Evolutionary conservation across 1,140 invertebrate genomes (phyloP).

Genomic region (Acromyrmex charruanus): DNA sequence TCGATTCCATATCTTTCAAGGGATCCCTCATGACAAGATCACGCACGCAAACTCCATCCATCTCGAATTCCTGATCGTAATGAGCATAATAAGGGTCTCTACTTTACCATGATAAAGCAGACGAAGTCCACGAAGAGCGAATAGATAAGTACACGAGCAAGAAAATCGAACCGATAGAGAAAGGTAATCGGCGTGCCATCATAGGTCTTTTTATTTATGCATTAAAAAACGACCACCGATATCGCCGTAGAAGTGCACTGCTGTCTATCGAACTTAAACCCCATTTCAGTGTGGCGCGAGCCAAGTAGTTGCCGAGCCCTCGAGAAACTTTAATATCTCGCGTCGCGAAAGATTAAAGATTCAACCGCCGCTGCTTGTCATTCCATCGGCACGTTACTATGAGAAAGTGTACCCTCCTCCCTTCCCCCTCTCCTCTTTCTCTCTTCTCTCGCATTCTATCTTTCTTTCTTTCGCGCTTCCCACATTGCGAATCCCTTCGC

Average conservation of each 20-base stretch:
- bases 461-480: background rate
- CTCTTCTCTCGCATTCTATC: background rate
- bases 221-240: constrained; percentile 73
- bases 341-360: constrained; percentile 81
- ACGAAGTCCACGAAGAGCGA: background rate
- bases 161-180: background rate
- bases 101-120: constrained; percentile 15
- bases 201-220: constrained; percentile 73
- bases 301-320: constrained; percentile 78
- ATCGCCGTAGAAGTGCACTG: constrained; percentile 55
- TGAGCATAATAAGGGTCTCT: constrained; percentile 38
- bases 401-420: constrained; percentile 10
- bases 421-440: too few relatives aligned
- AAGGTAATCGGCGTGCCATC: constrained; percentile 16
- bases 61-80: constrained; percentile 31
- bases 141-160: constrained; percentile 13
- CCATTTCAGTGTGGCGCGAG: constrained; percentile 77
- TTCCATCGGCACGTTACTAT: constrained; percentile 77
- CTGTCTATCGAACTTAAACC: constrained; percentile 73
- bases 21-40: constrained; percentile 16
- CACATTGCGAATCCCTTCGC: constrained; percentile 2
- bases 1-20: background rate
- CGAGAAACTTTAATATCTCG: constrained; percentile 81
- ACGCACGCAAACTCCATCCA: constrained; percentile 48
- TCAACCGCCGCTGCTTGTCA: constrained; percentile 81